Evolutionary conservation across 2,888 invertebrate species (phyloP), one percentile per base, ranked within the genome.

Genomic region (Trisateles emortualis): DNA sequence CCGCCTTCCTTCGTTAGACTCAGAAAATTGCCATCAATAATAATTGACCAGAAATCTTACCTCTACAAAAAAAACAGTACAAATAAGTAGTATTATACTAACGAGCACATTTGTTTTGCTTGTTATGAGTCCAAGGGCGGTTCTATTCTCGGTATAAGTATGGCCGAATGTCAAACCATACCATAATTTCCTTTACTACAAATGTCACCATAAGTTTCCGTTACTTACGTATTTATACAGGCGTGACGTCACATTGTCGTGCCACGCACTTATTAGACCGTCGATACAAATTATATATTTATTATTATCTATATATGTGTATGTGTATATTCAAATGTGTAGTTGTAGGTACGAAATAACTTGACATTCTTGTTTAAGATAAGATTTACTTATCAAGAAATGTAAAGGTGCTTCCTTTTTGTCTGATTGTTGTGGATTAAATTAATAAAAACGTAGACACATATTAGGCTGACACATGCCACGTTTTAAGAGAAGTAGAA

Each of bases 241-340:
- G 16, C 22, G 11, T 49, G 43, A 38, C 43, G 43, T 50, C 50
- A 38, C 8, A 16, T 16, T 30, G 38, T 50, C 43, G 49, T 50
- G 50, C 14, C 16, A 19, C 26, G n/a, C 39, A 33, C 19, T 26
- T 33, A 33, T 51, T 51, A 51, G 51, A 24, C 5, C 6, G 17
- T 9, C 1, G 3, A 16, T 29, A 26, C 26, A 13, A 41, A 41
- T 41, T 41, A 22, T n/a, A n/a, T n/a, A n/a, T n/a, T n/a, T n/a
- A 0, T 2, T 39, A 22, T 39, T 22, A 39, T 1, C 13, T 36
- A 16, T 36, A 13, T 3, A 33, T 8, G 10, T 36, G n/a, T 16
- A 3, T 16, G 39, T n/a, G n/a, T n/a, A n/a, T n/a, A n/a, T n/a
- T n/a, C 38, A 38, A 38, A 35, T 1, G 16, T 14, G 6, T 2